phyloP scores from a whole-genome alignment of 2,113 vertebrate species.

The Protomyctophum bolini region DNA sequence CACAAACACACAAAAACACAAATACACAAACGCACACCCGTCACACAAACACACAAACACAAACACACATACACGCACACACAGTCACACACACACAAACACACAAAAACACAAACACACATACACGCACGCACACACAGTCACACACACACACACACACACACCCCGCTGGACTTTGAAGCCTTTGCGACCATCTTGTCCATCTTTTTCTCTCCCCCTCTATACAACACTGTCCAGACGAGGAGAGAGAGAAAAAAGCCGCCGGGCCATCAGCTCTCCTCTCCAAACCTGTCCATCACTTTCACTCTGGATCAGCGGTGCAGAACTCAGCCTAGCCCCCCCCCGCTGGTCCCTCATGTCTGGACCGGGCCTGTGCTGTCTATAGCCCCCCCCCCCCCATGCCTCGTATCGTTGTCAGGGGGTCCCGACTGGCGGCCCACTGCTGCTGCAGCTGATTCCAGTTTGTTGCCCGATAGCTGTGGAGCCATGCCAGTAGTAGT shows the following conservation, averaged over 20 bases:
- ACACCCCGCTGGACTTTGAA: slow-evolving; percentile 61
- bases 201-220: slow-evolving; percentile 66
- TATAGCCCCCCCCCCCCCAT: slow-evolving; percentile 31
- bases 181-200: slow-evolving; percentile 71
- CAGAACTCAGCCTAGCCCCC: slow-evolving; percentile 75
- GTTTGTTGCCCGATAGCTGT: slow-evolving; percentile 60
- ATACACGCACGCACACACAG: slow-evolving; percentile 30
- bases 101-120: slow-evolving; percentile 14
- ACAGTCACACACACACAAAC: slow-evolving; percentile 9
- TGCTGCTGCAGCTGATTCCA: slow-evolving; percentile 70
- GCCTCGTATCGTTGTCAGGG: slow-evolving; percentile 70
- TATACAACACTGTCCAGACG: slow-evolving; percentile 69
- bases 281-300: slow-evolving; percentile 80
- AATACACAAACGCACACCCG: neutral
- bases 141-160: slow-evolving; percentile 35
- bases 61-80: slow-evolving; percentile 32
- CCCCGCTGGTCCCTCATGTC: slow-evolving; percentile 72
- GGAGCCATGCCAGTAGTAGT: slow-evolving; percentile 65
- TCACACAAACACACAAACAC: slow-evolving; percentile 33
- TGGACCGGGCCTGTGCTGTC: slow-evolving; percentile 65
- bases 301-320: slow-evolving; percentile 78
- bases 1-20: neutral
- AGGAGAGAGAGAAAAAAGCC: slow-evolving; percentile 60
- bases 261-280: slow-evolving; percentile 76
- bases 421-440: slow-evolving; percentile 65